These are phyloP conservation scores for Drosophila mayri DNA, from an alignment of 1,140 invertebrate species.

Conservation along the genomic window DNA sequence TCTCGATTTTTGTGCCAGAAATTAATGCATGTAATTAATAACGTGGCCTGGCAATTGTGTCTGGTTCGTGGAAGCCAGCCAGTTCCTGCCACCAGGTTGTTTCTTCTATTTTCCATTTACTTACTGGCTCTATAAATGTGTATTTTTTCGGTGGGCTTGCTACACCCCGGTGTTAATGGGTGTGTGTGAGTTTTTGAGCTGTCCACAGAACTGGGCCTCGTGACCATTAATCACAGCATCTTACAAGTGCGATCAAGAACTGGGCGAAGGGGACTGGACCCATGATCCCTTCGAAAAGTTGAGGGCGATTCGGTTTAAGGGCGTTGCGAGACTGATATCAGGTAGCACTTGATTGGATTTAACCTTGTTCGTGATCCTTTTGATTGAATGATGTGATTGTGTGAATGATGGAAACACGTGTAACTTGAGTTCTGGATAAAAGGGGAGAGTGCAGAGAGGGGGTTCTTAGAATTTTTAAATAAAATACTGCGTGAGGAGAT, in stretches of 20 bases:
- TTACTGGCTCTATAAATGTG: constrained; percentile 3
- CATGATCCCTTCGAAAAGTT: constrained; percentile 27
- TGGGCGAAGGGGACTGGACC: neutral
- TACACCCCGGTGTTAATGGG: constrained; percentile 72
- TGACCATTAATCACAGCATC: constrained; percentile 73
- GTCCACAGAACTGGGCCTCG: constrained; percentile 64
- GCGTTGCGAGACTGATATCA: constrained; percentile 50
- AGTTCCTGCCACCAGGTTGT: constrained; percentile 45
- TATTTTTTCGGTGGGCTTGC: constrained; percentile 44
- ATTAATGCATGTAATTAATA: constrained; percentile 84
- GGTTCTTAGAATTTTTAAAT: constrained; percentile 37
- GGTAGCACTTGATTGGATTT: constrained; percentile 64
- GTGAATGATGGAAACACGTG: constrained; percentile 57
- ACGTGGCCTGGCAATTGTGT: constrained; percentile 62
- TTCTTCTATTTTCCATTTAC: constrained; percentile 28
- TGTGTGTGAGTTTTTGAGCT: constrained; percentile 69
- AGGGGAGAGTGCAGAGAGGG: constrained; percentile 2
- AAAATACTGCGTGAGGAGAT: neutral
- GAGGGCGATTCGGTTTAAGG: constrained; percentile 11
- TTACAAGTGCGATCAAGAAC: constrained; percentile 58
- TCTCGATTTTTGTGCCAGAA: constrained; percentile 59
- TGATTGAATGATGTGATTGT: constrained; percentile 60
- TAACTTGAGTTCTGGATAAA: constrained; percentile 49
- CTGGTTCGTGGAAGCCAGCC: constrained; percentile 63
- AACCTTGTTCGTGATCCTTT: constrained; percentile 28